These are phyloP conservation scores for Platichthys flesus DNA, from an alignment of 2,113 vertebrate species.

Conservation along the genomic window DNA sequence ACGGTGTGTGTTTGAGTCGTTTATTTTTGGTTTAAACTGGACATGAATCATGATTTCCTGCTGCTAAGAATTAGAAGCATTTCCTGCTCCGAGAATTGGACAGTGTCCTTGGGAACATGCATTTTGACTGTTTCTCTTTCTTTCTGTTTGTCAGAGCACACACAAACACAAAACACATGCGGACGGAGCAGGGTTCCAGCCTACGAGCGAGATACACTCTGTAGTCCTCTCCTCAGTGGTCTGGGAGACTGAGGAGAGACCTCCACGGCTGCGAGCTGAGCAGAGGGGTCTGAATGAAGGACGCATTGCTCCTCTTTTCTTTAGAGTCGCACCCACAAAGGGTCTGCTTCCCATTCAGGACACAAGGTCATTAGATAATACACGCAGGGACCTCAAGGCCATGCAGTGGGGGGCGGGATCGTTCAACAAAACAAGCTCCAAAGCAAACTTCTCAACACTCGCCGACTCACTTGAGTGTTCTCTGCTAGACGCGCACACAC, in stretches of 20 bases:
- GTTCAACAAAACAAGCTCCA: slow-evolving; percentile 52
- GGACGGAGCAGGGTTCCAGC: slow-evolving; percentile 31
- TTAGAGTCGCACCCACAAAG: slow-evolving; percentile 60
- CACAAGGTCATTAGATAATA: slow-evolving; percentile 79
- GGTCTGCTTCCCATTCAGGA: slow-evolving; percentile 77
- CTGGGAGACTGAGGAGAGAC: slow-evolving; percentile 40
- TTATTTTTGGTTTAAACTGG: slow-evolving; percentile 7
- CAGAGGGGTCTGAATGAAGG: slow-evolving; percentile 59
- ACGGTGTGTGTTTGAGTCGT: not conserved
- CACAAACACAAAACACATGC: slow-evolving; percentile 40
- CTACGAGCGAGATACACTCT: slow-evolving; percentile 42
- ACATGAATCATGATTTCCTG: slow-evolving; percentile 23
- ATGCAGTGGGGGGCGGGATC: slow-evolving; percentile 59
- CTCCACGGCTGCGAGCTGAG: slow-evolving; percentile 54
- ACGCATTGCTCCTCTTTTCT: slow-evolving; percentile 65
- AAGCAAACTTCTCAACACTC: slow-evolving; percentile 1
- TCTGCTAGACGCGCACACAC: slow-evolving; percentile 30
- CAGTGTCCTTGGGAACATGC: slow-evolving; percentile 12
- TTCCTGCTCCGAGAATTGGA: slow-evolving; percentile 28
- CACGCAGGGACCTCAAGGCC: slow-evolving; percentile 67
- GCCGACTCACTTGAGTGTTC: slow-evolving; percentile 22
- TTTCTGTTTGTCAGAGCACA: slow-evolving; percentile 5
- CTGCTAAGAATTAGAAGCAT: slow-evolving; percentile 21
- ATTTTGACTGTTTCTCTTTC: slow-evolving; percentile 17
- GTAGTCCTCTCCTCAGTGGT: slow-evolving; percentile 33